Percentiles rank a stretch among this genome's conserved stretches.
These are phyloP conservation scores for Nixonia krombeini DNA, from an alignment of 1,140 invertebrate species.

Conservation along the genomic window DNA sequence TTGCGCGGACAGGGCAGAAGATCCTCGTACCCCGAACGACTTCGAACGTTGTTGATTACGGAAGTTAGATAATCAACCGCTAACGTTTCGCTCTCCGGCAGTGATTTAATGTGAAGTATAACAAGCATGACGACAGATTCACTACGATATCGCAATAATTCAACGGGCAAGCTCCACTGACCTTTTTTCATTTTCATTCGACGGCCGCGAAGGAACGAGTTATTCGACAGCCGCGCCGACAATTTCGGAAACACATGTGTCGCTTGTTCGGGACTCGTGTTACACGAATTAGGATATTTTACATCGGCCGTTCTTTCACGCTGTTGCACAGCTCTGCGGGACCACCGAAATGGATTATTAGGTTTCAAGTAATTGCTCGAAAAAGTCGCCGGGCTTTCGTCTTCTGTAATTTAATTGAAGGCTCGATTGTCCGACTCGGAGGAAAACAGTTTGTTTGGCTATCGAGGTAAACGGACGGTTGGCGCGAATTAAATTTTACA, in stretches of 20 bases:
- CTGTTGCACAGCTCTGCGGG: background rate
- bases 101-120: slow-evolving; percentile 47
- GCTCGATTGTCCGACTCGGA: too few species aligned
- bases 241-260: slow-evolving; percentile 29
- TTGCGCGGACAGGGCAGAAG: slow-evolving; percentile 26
- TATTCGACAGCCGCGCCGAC: slow-evolving; percentile 8
- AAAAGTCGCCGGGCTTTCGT: too few species aligned
- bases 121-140: slow-evolving; percentile 37
- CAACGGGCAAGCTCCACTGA: slow-evolving; percentile 29
- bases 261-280: background rate
- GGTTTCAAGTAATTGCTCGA: too few species aligned
- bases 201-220: slow-evolving; percentile 15
- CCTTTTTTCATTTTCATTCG: slow-evolving; percentile 24
- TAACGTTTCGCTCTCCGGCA: slow-evolving; percentile 28
- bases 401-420: too few species aligned
- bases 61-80: slow-evolving; percentile 49
- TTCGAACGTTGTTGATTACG: slow-evolving; percentile 48
- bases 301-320: too few species aligned
- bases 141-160: slow-evolving; percentile 24
- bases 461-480: too few species aligned
- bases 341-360: background rate
- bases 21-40: slow-evolving; percentile 44
- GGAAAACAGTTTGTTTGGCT: too few species aligned
- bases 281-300: background rate
- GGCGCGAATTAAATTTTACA: too few species aligned